Base-by-base conservation (phyloP, 1,140 invertebrate genomes). In the Drosophila hydei region DNA sequence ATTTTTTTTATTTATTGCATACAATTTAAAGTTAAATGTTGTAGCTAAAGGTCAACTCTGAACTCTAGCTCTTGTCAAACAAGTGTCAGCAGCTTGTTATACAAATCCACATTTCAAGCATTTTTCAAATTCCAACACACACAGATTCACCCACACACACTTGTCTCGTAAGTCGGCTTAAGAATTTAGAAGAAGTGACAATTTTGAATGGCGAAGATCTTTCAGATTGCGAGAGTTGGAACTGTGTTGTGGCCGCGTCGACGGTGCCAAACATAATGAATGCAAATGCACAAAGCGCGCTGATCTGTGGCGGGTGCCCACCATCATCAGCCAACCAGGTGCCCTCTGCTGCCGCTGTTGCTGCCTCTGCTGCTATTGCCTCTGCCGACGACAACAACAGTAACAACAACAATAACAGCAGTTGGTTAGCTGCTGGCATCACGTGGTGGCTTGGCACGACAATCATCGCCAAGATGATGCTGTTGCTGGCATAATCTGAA, bases 181-280 rank as follows among this genome's bases (percentile, higher is more conserved):
- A 79, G 79, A 87, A 73, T 77, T 64, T 14, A 58, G 38, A 54
- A 18, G 43, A 74, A 65, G 73, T 63, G 54, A 23, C 75, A 48
- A 54, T 33, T 33, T 61, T 72, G 47, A 18, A 21, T 52, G 23
- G 21, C 59, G 23, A 63, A 16, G 54, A 56, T 56, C 54, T 56
- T 45, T 16, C 58, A 48, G 59, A 48, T 51, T 51, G 40, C 33
- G 19, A 18, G 42, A 9, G 21, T 19, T 38, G 40, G 69, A 69
- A 48, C 21, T 61, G 25, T 42, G 79, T 85, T 87, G 83, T 88
- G 79, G 58, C 38, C 83, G 75, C 83, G 79, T 60, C 83, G 75
- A 89, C 83, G 76, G 72, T 83, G 79, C 72, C 80, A 79, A 84
- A 84, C 80, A 84, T 85, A 85, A 84, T 88, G 83, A 88, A 88